Base-by-base conservation (phyloP, 2,113 vertebrate species). In the Pterocles orientalis region DNA sequence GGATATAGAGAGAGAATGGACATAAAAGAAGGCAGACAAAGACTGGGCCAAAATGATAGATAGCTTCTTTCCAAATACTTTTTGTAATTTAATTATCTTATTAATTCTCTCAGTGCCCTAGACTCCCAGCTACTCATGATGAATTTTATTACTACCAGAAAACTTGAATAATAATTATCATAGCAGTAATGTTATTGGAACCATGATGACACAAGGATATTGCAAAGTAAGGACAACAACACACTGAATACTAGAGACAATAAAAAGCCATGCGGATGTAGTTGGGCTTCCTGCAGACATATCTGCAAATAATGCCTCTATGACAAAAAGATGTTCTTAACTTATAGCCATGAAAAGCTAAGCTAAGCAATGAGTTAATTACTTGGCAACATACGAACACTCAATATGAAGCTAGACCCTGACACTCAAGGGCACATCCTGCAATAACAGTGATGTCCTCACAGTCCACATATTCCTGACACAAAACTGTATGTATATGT, bases 21-120 rank as follows among this genome's bases (percentile, higher is more conserved):
- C 28, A 0, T 24, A 58, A 86, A 70, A 53, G 47, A 24, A 85
- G 10, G 19, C 58, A 85, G 10, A 18, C 58, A 81, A 86, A 65
- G 80, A 47, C 47, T 28, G 18, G 84, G 48, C 41, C 58, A 31
- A 82, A 92, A 12, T 18, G 84, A 84, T 7, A 56, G 31, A 90
- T 29, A 73, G 36, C 33, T 88, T 78, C 73, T 85, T 96, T 80
- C 50, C 78, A 95, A 93, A 87, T 15, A 73, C 39, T 64, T 84
- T 81, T 65, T 84, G 62, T 56, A 87, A 88, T 94, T 86, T 80
- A 78, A 48, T 92, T 91, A 80, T 65, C 58, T 91, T 86, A 80
- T n/a, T 76, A 83, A 90, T 90, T 94, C 53, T 84, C 69, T 71
- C 5, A 53, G 34, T 92, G 53, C 12, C 39, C 45, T 57, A 70